Base-by-base conservation (phyloP, 2,113 vertebrate species). In the Glaucomys volans region DNA sequence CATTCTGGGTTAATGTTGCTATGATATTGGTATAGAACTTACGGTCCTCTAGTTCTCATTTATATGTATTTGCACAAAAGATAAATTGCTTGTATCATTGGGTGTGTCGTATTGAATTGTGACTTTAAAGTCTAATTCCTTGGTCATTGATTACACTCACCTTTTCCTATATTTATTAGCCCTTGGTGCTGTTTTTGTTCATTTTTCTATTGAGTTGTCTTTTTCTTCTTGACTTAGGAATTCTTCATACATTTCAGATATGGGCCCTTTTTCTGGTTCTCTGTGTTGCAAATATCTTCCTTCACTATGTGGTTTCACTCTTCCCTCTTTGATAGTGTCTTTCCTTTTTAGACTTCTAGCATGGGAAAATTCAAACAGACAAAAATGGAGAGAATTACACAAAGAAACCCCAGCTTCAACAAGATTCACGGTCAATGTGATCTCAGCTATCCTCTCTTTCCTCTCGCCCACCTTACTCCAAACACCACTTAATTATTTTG, bases 41-140 rank as follows among this genome's bases (percentile, higher is more conserved):
- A 14, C 32, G 47, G 13, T 8, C 35, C 37, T 71, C 24, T 69
- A 30, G 44, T 32, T 26, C 24, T 90, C 59, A 13, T 54, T 77
- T 67, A 47, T 54, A 57, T 26, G 11, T 84, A 37, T 90, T 44
- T 75, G 35, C 35, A 37, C 50, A 59, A 75, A 57, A 57, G 59
- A 57, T 76, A 57, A 71, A 13, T 85, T 79, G 35, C 24, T 47
- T 52, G 8, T 44, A 20, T 74, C 4, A n/a, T 4, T 86, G 54
- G 24, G 37, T 30, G 18, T 52, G 22, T 64, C 79, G n/a, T 66
- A 66, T 42, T 69, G 6, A 90, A 69, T 69, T 64, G 22, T 81
- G 64, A 8, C n/a, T 81, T 86, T 87, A 81, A 87, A 81, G 37
- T 44, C 75, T 66, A 87, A 95, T 44, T 52, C 82, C n/a, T 75